A percentile compares a stretch with the other conserved stretches of the same genome.
Conservation (phyloP, 2,888 invertebrate species). For the Drosophila peninsularis region DNA sequence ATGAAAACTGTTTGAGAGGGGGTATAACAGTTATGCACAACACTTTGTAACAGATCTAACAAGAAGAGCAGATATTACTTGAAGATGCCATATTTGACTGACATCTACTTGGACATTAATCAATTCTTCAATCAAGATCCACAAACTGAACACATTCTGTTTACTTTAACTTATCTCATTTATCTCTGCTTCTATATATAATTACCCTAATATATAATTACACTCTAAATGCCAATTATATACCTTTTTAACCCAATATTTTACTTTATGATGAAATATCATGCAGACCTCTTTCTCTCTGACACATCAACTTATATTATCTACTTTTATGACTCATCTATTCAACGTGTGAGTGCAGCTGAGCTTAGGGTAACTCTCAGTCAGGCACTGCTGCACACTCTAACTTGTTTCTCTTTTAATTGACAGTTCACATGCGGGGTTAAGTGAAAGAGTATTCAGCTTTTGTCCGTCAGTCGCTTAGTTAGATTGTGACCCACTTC, state of each 20-base stretch:
- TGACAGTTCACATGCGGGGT: constrained; percentile 54
- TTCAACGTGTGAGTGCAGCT: neutral
- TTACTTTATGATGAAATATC: too few relatives aligned
- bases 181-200: neutral
- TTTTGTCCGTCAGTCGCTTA: constrained; percentile 34
- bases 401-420: constrained; percentile 46
- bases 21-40: neutral
- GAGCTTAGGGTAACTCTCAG: constrained; percentile 4
- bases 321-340: neutral
- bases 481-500: constrained; percentile 14
- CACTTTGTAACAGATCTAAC: neutral
- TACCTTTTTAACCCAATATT: too few relatives aligned
- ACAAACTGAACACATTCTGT: neutral
- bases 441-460: constrained; percentile 35
- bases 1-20: neutral
- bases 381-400: neutral
- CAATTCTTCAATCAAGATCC: neutral
- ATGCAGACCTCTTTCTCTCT: too few relatives aligned
- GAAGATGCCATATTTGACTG: too few relatives aligned
- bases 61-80: neutral
- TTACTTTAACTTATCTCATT: neutral
- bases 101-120: too few relatives aligned
- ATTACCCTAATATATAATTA: too few relatives aligned
- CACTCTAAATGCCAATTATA: too few relatives aligned
- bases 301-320: neutral